These are phyloP conservation scores for Eubasilissa regina DNA, from an alignment of 1,140 invertebrate genomes.

Conservation along the genomic window DNA sequence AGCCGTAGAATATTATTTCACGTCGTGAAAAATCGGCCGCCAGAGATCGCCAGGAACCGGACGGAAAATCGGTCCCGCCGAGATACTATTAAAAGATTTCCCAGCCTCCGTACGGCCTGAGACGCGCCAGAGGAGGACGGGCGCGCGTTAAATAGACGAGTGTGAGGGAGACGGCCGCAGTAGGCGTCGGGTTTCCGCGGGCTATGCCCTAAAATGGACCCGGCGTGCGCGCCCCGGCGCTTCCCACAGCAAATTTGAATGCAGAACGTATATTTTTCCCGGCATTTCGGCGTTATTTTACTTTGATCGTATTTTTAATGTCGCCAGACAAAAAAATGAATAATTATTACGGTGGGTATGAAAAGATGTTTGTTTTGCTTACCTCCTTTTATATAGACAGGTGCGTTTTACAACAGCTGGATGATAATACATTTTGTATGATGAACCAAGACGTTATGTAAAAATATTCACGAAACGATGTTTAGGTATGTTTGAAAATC, in stretches of 20 bases:
- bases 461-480: slow-evolving; percentile 1
- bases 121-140: slow-evolving; percentile 34
- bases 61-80: slow-evolving; percentile 22
- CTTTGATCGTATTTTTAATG: slow-evolving; percentile 8
- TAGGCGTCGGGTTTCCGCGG: slow-evolving; percentile 76
- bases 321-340: background rate
- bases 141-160: slow-evolving; percentile 16
- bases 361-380: slow-evolving; percentile 10
- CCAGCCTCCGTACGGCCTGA: slow-evolving; percentile 28
- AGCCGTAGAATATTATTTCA: slow-evolving; percentile 38
- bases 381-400: slow-evolving; percentile 18
- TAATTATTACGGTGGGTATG: background rate
- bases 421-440: background rate
- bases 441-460: background rate
- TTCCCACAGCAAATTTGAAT: slow-evolving; percentile 41
- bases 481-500: background rate
- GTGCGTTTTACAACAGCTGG: slow-evolving; percentile 24
- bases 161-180: slow-evolving; percentile 61
- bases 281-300: slow-evolving; percentile 30
- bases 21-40: slow-evolving; percentile 38
- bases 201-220: slow-evolving; percentile 80
- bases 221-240: slow-evolving; percentile 52
- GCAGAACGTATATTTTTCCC: slow-evolving; percentile 33
- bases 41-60: background rate
- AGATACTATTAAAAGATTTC: slow-evolving; percentile 53